Evolutionary conservation across 2,888 invertebrate species (phyloP).

Genomic region (Sarcophaga carnaria): DNA sequence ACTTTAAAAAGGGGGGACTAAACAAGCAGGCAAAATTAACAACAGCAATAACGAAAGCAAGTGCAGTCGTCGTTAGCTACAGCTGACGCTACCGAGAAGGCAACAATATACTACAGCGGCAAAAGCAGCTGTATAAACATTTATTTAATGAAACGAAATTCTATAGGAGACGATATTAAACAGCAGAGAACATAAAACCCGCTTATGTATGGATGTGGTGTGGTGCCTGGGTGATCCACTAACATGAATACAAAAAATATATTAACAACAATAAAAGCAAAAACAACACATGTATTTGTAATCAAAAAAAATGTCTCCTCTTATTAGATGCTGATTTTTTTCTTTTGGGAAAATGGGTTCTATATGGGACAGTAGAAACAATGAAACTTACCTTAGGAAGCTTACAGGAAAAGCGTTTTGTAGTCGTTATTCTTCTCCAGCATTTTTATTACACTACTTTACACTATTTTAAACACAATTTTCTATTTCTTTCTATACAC

Average conservation of each 20-base stretch:
- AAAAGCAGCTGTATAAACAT: neutral
- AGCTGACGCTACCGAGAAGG: neutral
- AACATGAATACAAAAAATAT: slow-evolving; percentile 55
- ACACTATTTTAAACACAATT: no score
- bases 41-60: slow-evolving; percentile 37
- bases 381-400: no score
- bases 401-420: no score
- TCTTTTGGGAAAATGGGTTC: no score
- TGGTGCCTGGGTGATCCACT: slow-evolving; percentile 64
- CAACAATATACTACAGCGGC: neutral
- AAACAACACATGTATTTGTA: neutral
- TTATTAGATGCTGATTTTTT: neutral
- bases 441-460: no score
- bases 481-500: no score
- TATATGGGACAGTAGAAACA: no score
- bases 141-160: neutral
- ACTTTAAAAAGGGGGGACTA: neutral
- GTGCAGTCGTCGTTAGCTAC: neutral
- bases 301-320: neutral
- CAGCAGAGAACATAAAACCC: slow-evolving; percentile 4
- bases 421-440: no score
- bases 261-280: neutral
- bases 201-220: slow-evolving; percentile 16
- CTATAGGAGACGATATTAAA: slow-evolving; percentile 1
- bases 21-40: slow-evolving; percentile 2